These are phyloP conservation scores for Acholoe squamosa DNA, from an alignment of 2,888 invertebrate genomes.

Conservation along the genomic window DNA sequence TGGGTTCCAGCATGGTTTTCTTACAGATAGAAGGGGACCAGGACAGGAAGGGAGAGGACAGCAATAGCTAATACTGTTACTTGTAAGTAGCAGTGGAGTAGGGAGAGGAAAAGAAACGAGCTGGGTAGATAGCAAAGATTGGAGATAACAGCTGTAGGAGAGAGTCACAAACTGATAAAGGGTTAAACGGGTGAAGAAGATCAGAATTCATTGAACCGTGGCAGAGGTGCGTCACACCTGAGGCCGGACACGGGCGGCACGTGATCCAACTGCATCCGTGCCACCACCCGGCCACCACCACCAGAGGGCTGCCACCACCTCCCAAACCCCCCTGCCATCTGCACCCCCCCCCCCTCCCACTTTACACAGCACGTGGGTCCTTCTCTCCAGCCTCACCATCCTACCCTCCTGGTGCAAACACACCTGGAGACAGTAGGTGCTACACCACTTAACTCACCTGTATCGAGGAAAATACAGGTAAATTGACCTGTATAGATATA, in stretches of 20 bases:
- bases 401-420: neutral
- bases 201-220: no score
- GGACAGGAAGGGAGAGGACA: neutral
- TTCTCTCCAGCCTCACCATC: neutral
- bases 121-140: no score
- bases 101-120: neutral
- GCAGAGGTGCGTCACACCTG: neutral
- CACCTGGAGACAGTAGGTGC: neutral
- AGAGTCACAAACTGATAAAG: no score
- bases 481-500: no score
- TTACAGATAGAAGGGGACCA: neutral
- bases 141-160: no score
- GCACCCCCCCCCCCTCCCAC: constrained; percentile 1
- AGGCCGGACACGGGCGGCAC: constrained; percentile 21
- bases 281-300: neutral
- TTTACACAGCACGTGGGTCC: neutral
- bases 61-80: no score
- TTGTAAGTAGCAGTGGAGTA: neutral
- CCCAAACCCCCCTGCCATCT: neutral
- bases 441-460: neutral
- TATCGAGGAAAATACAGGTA: neutral
- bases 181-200: no score
- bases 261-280: neutral
- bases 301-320: neutral
- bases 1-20: no score